Percentiles rank a stretch among this genome's conserved stretches.
phyloP scores from a whole-genome alignment of 1,140 invertebrate species.

The Drosophila micromelanica region DNA sequence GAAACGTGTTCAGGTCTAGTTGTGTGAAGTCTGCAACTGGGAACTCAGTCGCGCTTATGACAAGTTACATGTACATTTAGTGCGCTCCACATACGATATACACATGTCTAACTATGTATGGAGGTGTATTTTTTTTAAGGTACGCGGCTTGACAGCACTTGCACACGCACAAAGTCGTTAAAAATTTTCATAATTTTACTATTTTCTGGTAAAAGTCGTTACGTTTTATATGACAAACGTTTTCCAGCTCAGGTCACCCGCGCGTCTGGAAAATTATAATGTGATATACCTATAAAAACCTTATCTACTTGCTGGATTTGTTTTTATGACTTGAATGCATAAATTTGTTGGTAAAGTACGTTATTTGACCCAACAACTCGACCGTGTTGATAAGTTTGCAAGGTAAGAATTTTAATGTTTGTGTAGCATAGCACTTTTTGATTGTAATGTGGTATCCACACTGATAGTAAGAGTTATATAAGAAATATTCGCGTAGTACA shows the following conservation, averaged over 20 bases:
- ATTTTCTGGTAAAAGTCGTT: constrained; percentile 71
- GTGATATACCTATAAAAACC: constrained; percentile 69
- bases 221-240: constrained; percentile 48
- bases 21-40: constrained; percentile 11
- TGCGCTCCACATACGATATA: constrained; percentile 68
- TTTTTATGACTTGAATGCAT: constrained; percentile 79
- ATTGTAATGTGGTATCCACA: background rate
- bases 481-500: background rate
- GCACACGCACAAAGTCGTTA: constrained; percentile 51
- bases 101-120: constrained; percentile 30
- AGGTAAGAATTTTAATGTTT: constrained; percentile 23
- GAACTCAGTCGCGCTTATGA: constrained; percentile 65
- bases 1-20: constrained; percentile 63
- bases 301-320: constrained; percentile 43
- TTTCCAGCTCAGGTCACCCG: constrained; percentile 14
- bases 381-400: constrained; percentile 39
- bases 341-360: constrained; percentile 55
- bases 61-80: constrained; percentile 66
- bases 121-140: constrained; percentile 11
- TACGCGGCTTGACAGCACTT: background rate
- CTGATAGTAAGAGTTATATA: background rate
- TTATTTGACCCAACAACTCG: constrained; percentile 21
- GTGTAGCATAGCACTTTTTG: background rate
- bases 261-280: constrained; percentile 57
- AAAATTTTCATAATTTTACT: constrained; percentile 80